Evolutionary conservation across 2,797 vertebrate species (phyloP).

Genomic region (Pangasius djambal): DNA sequence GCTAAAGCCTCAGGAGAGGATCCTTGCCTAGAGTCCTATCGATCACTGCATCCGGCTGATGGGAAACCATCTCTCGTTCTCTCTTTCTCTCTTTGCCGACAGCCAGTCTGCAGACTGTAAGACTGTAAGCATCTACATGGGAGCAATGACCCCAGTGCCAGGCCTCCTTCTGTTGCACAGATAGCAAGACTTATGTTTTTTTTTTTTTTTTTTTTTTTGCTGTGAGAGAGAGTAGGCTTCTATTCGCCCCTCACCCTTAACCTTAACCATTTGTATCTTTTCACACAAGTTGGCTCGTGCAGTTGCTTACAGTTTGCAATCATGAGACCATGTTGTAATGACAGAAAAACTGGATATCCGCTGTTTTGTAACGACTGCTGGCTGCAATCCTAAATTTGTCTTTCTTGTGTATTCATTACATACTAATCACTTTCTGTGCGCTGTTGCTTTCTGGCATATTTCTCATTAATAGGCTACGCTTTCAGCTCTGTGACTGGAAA

Average conservation of each 20-base stretch:
- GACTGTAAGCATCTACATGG: slow-evolving; percentile 38
- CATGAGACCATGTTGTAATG: neutral
- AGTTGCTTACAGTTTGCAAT: neutral
- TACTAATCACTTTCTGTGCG: neutral
- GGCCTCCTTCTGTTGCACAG: neutral
- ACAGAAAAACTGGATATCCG: neutral
- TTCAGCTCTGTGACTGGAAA: neutral
- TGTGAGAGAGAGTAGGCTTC: neutral
- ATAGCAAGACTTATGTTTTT: neutral
- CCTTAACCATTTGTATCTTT: neutral
- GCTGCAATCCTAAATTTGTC: neutral
- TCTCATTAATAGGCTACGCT: neutral
- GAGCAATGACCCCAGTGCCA: neutral
- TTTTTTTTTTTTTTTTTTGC: no score
- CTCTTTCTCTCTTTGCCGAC: slow-evolving; percentile 25
- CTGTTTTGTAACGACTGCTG: neutral
- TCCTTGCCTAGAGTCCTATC: slow-evolving; percentile 64
- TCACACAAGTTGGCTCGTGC: no score
- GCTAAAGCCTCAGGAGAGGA: slow-evolving; percentile 65
- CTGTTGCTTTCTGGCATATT: neutral
- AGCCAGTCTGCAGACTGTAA: slow-evolving; percentile 42
- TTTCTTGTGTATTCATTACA: neutral
- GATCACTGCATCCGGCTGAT: slow-evolving; percentile 72
- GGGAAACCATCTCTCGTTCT: slow-evolving; percentile 60
- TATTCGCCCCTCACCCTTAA: neutral